A percentile compares a stretch with the other conserved stretches of the same genome.
These are phyloP conservation scores for Phyllotreta striolata DNA, from an alignment of 2,888 invertebrate species.

Conservation along the genomic window DNA sequence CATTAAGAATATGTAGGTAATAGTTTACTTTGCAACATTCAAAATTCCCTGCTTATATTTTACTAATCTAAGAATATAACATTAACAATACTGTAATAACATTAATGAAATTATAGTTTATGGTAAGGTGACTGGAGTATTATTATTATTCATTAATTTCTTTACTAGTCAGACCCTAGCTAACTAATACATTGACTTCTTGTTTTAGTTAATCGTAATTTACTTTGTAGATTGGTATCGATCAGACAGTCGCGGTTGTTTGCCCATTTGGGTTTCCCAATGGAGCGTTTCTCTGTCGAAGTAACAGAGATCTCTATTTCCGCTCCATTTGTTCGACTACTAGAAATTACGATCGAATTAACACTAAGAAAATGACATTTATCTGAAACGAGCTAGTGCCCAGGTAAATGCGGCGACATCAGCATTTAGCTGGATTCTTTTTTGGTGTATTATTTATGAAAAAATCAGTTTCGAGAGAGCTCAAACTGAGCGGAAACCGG, in stretches of 20 bases:
- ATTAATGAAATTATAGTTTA: too few relatives aligned
- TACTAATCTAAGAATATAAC: too few relatives aligned
- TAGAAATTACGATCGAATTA: constrained; percentile 41
- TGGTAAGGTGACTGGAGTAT: too few relatives aligned
- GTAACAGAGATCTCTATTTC: constrained; percentile 38
- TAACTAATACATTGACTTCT: constrained; percentile 7
- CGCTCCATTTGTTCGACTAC: constrained; percentile 39
- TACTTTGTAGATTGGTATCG: constrained; percentile 31
- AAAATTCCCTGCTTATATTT: too few relatives aligned
- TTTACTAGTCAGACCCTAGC: too few relatives aligned
- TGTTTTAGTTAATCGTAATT: constrained; percentile 22
- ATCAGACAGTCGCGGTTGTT: constrained; percentile 36
- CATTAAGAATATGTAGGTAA: too few relatives aligned
- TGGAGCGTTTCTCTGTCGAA: constrained; percentile 37
- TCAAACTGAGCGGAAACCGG: too few relatives aligned
- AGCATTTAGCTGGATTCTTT: not conserved
- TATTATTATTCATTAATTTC: too few relatives aligned
- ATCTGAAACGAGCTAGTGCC: constrained; percentile 13
- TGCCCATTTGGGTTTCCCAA: constrained; percentile 36
- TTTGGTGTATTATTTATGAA: not conserved
- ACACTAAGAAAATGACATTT: constrained; percentile 33
- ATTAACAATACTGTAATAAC: too few relatives aligned
- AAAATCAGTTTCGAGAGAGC: too few relatives aligned
- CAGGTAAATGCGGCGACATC: constrained; percentile 9
- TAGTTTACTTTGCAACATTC: too few relatives aligned